phyloP scores from a whole-genome alignment of 2,888 invertebrate genomes.

The Sesamia inferens region DNA sequence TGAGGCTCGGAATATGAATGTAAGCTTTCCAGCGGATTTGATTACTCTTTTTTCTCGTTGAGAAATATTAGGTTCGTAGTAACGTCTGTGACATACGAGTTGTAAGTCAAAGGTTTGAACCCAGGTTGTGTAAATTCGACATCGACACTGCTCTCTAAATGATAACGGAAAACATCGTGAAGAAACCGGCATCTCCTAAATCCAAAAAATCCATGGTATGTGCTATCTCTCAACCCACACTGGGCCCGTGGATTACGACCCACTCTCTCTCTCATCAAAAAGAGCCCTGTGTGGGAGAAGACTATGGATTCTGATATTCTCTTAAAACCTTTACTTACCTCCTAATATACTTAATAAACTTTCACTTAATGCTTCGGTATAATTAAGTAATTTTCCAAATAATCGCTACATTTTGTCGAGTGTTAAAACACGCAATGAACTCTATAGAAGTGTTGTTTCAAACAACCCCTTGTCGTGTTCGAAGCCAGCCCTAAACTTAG shows the following conservation, averaged over 20 bases:
- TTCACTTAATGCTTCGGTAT: neutral
- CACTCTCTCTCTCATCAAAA: neutral
- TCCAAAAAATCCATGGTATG: neutral
- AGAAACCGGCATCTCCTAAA: neutral
- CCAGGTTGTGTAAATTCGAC: neutral
- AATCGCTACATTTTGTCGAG: slow-evolving; percentile 16
- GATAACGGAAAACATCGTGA: neutral
- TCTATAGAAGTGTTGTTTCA: slow-evolving; percentile 23
- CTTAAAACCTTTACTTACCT: neutral
- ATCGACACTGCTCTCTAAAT: neutral
- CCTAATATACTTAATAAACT: neutral
- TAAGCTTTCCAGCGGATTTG: neutral
- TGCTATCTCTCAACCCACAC: neutral
- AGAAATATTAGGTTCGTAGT: neutral
- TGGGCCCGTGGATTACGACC: neutral
- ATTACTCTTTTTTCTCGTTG: neutral
- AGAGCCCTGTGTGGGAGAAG: neutral
- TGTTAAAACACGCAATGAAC: slow-evolving; percentile 8
- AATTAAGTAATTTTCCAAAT: slow-evolving; percentile 7
- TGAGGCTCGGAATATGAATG: slow-evolving; percentile 6
- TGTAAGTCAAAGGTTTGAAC: neutral
- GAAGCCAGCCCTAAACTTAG: slow-evolving; percentile 60
- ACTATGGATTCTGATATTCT: neutral
- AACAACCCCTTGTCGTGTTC: slow-evolving; percentile 28
- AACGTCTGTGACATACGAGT: neutral